phyloP scores from a whole-genome alignment of 2,888 invertebrate genomes.

The Marasmarcha lunaedactyla region DNA sequence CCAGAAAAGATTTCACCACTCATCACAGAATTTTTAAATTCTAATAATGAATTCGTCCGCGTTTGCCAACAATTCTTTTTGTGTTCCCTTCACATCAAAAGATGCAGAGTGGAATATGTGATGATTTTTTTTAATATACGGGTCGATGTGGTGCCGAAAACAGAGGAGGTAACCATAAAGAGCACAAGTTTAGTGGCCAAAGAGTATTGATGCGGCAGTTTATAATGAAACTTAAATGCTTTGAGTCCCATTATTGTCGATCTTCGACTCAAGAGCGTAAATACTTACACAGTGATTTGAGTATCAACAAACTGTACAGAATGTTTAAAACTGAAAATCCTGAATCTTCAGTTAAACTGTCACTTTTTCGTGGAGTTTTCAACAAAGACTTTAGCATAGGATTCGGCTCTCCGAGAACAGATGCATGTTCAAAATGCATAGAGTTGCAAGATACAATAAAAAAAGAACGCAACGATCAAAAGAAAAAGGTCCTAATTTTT shows the following conservation, averaged over 20 bases:
- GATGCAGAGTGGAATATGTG: conserved; percentile 12
- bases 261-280: conserved; percentile 16
- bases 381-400: conserved; percentile 13
- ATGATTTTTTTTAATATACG: conserved; percentile 9
- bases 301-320: conserved; percentile 16
- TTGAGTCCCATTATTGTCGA: conserved; percentile 17
- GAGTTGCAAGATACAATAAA: conserved; percentile 5
- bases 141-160: conserved; percentile 1
- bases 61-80: conserved; percentile 13
- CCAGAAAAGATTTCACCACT: conserved; percentile 12
- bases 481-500: conserved; percentile 3
- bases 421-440: conserved; percentile 10
- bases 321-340: conserved; percentile 15
- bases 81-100: conserved; percentile 14
- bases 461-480: conserved; percentile 3
- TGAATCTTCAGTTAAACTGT: conserved; percentile 14
- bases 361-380: too few relatives aligned
- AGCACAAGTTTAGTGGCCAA: conserved; percentile 7
- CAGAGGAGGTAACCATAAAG: conserved; percentile 4
- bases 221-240: conserved; percentile 16
- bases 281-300: conserved; percentile 17
- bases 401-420: too few relatives aligned
- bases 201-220: conserved; percentile 10
- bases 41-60: conserved; percentile 10
- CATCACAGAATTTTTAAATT: conserved; percentile 9